These are phyloP conservation scores for Pomacea maculata DNA, from an alignment of 1,140 invertebrate genomes.

Conservation along the genomic window DNA sequence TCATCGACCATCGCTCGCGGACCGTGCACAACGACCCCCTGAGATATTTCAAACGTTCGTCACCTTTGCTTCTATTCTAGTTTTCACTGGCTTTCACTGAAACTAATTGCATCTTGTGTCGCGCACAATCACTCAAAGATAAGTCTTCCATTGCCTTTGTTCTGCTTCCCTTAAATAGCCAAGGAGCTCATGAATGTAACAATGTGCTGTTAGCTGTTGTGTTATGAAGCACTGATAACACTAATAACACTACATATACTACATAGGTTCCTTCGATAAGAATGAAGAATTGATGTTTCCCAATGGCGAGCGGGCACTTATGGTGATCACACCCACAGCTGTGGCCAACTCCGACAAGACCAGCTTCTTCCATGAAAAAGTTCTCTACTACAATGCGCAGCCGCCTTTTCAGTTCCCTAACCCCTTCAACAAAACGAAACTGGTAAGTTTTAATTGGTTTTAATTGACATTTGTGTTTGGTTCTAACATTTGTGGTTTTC, in stretches of 20 bases:
- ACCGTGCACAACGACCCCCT: constrained; percentile 72
- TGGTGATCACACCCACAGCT: constrained; percentile 86
- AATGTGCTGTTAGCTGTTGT: neutral
- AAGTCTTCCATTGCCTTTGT: neutral
- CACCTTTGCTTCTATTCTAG: constrained; percentile 58
- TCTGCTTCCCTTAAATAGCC: neutral
- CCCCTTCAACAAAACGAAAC: constrained; percentile 39
- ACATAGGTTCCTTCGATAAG: constrained; percentile 41
- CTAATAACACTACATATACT: neutral
- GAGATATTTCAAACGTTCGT: constrained; percentile 90
- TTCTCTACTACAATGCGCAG: constrained; percentile 78
- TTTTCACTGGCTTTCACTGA: neutral
- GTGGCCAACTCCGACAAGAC: constrained; percentile 76
- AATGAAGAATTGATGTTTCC: constrained; percentile 41
- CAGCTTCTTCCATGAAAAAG: constrained; percentile 79
- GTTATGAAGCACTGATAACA: too few species aligned
- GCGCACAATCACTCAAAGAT: neutral
- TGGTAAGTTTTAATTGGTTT: constrained; percentile 27
- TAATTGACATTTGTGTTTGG: neutral
- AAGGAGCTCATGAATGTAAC: neutral
- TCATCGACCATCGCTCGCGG: constrained; percentile 88
- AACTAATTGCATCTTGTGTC: neutral
- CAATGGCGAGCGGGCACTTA: constrained; percentile 75
- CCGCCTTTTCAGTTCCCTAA: constrained; percentile 82
- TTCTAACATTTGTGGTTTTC: neutral